phyloP scores from a whole-genome alignment of 2,797 vertebrate species.

The Acanthurus lineatus region DNA sequence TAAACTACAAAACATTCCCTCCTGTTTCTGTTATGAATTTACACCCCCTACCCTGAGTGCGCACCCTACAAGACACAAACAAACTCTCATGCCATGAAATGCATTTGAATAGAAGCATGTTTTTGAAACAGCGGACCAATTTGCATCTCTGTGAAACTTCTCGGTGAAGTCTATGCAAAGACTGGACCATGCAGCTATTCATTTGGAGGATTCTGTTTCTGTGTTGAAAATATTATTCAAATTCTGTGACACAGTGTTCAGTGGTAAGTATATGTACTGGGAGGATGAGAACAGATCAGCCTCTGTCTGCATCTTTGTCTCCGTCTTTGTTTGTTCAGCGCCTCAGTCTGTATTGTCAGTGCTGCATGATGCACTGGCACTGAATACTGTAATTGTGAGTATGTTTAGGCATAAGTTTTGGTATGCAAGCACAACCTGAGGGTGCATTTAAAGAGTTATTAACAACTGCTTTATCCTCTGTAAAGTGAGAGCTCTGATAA shows the following conservation, averaged over 20 bases:
- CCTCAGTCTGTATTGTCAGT: not conserved
- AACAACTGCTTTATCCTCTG: not conserved
- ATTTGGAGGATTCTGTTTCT: not conserved
- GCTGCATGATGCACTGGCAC: not conserved
- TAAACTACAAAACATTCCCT: slow-evolving; percentile 11
- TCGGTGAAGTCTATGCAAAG: slow-evolving; percentile 11
- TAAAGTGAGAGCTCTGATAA: not conserved
- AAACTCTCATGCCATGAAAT: not conserved
- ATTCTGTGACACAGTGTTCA: not conserved
- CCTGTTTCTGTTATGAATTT: not conserved
- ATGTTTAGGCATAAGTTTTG: not conserved
- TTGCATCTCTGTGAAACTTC: slow-evolving; percentile 18
- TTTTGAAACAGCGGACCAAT: slow-evolving; percentile 5
- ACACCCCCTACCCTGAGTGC: not conserved
- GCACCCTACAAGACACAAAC: not conserved
- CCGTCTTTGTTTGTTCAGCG: not conserved
- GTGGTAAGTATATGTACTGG: not conserved
- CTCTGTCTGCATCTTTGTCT: slow-evolving; percentile 5
- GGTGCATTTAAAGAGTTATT: not conserved
- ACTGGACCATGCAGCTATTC: not conserved
- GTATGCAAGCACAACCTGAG: not conserved
- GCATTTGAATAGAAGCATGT: not conserved
- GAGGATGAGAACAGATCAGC: not conserved
- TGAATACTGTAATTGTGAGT: slow-evolving; percentile 8
- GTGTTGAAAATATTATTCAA: not conserved